Evolutionary conservation across 2,888 invertebrate species (phyloP).

Genomic region (Siphlonurus alternatus): DNA sequence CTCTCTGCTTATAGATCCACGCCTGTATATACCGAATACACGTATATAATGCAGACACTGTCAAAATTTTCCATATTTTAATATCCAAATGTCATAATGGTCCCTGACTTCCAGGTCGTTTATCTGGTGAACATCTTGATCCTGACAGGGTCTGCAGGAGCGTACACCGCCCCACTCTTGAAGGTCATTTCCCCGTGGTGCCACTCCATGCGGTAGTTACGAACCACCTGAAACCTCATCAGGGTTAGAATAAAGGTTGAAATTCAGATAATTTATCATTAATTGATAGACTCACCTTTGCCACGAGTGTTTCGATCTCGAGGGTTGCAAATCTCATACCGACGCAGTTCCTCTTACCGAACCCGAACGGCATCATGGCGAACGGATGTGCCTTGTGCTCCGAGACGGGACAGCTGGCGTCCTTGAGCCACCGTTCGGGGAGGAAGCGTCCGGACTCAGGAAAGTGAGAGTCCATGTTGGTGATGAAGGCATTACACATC

Average conservation of each 20-base stretch:
- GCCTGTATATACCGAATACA: too few relatives aligned
- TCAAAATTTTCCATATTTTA: too few relatives aligned
- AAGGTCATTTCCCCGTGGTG: slow-evolving; percentile 13
- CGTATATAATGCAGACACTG: too few relatives aligned
- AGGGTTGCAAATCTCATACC: slow-evolving; percentile 54
- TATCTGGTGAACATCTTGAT: background rate
- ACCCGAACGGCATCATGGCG: slow-evolving; percentile 46
- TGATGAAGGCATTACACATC: slow-evolving; percentile 31
- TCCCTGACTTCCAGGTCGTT: too few relatives aligned
- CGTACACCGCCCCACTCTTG: background rate
- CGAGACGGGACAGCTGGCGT: slow-evolving; percentile 26
- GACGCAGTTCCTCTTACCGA: slow-evolving; percentile 47
- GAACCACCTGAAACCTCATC: slow-evolving; percentile 12
- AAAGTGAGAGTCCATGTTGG: slow-evolving; percentile 40
- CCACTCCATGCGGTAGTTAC: slow-evolving; percentile 13
- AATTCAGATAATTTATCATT: background rate
- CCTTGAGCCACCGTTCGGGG: slow-evolving; percentile 51
- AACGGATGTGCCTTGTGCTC: slow-evolving; percentile 37
- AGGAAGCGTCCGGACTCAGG: slow-evolving; percentile 35
- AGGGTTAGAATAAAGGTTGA: background rate
- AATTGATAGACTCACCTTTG: slow-evolving; percentile 19
- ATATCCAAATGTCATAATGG: too few relatives aligned
- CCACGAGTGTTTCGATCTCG: slow-evolving; percentile 39
- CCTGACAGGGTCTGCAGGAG: background rate
- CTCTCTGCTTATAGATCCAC: too few relatives aligned